phyloP scores from a whole-genome alignment of 2,113 vertebrate genomes.

The Perognathus longimembris region DNA sequence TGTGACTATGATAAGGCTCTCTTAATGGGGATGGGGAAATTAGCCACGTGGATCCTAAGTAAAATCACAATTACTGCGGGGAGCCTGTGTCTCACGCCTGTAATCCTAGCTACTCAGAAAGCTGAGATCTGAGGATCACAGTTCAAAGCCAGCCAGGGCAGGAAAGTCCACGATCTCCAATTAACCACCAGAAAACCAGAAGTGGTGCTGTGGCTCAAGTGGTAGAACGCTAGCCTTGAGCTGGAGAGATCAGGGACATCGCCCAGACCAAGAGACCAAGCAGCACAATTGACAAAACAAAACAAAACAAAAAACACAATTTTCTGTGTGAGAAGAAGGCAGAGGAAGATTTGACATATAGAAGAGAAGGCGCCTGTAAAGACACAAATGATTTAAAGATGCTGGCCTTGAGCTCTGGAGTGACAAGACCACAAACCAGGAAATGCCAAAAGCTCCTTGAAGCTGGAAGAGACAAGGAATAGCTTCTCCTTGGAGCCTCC shows the following conservation, averaged over 20 bases:
- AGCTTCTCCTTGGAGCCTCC: neutral
- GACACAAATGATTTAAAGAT: neutral
- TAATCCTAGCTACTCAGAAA: no score
- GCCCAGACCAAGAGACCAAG: no score
- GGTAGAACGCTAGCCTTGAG: no score
- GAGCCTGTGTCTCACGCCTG: no score
- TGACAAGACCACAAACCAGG: neutral
- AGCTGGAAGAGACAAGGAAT: neutral
- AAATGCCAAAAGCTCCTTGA: neutral
- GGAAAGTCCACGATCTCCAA: no score
- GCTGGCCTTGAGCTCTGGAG: neutral
- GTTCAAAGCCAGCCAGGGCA: no score
- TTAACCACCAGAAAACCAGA: no score
- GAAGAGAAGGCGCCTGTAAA: neutral
- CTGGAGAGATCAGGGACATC: no score
- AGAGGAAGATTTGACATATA: neutral
- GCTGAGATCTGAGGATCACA: no score
- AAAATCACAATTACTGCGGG: neutral
- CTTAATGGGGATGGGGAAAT: neutral
- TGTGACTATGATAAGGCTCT: neutral
- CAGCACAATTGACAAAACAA: no score
- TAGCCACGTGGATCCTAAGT: neutral
- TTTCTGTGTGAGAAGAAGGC: neutral
- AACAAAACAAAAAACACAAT: neutral
- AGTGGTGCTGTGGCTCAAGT: no score